Conservation (phyloP, 2,797 vertebrate genomes). For the Holocentrus rufus region DNA sequence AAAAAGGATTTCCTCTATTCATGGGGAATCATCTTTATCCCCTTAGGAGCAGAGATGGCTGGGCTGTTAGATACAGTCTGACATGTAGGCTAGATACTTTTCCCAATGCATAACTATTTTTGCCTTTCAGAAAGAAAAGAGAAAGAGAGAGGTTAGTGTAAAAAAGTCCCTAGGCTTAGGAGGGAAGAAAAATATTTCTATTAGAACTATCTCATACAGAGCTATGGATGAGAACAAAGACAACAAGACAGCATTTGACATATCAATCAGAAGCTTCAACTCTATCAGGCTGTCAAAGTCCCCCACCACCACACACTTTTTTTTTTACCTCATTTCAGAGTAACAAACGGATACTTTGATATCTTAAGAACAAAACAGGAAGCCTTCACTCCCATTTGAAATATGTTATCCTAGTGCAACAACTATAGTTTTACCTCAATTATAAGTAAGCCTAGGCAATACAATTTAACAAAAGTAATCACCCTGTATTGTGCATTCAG, state of each 20-base stretch:
- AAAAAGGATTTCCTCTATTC: conserved; percentile 3
- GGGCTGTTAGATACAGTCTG: conserved; percentile 45
- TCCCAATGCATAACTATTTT: conserved; percentile 68
- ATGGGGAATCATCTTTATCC: conserved; percentile 17
- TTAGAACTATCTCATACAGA: conserved; percentile 21
- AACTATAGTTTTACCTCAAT: not conserved
- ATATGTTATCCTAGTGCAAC: not conserved
- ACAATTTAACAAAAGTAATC: not conserved
- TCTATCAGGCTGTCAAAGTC: conserved; percentile 4
- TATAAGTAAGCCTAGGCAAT: not conserved
- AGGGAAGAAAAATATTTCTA: conserved; percentile 54
- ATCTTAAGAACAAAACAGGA: not conserved
- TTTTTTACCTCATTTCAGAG: not conserved
- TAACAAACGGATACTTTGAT: not conserved
- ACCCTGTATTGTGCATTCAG: not conserved
- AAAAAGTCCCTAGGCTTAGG: conserved; percentile 52
- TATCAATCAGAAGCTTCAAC: too few relatives aligned
- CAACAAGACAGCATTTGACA: not conserved
- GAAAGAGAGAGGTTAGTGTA: conserved; percentile 61
- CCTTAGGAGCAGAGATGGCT: conserved; percentile 25
- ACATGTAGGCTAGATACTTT: conserved; percentile 49
- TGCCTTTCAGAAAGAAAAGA: conserved; percentile 60
- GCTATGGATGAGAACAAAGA: conserved; percentile 28
- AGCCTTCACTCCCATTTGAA: not conserved
- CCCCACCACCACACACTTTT: too few relatives aligned